phyloP scores from a whole-genome alignment of 2,888 invertebrate genomes.

The Thymelicus sylvestris region DNA sequence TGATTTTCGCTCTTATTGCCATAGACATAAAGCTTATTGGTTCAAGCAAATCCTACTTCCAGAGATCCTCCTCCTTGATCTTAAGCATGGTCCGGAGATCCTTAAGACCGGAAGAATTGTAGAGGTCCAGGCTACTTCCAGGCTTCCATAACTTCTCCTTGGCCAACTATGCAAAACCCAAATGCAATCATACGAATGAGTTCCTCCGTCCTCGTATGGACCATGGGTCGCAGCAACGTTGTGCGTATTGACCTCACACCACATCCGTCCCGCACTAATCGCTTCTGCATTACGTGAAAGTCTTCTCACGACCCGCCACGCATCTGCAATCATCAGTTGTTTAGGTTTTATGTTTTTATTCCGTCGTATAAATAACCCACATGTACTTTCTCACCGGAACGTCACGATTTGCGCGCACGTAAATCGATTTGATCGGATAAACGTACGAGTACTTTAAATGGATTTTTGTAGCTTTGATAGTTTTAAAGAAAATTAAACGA shows the following conservation, averaged over 20 bases:
- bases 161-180: too few relatives aligned
- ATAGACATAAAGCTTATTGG: too few relatives aligned
- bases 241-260: slow-evolving; percentile 32
- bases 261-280: slow-evolving; percentile 30
- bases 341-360: slow-evolving; percentile 19
- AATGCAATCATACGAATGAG: neutral
- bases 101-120: too few relatives aligned
- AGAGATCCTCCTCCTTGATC: too few relatives aligned
- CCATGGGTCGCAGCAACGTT: neutral
- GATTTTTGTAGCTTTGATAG: neutral
- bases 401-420: slow-evolving; percentile 20
- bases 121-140: too few relatives aligned
- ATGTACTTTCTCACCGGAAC: slow-evolving; percentile 22
- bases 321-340: slow-evolving; percentile 25
- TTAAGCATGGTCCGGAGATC: too few relatives aligned
- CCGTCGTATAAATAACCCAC: slow-evolving; percentile 2
- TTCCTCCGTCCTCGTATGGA: neutral
- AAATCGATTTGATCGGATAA: slow-evolving; percentile 20
- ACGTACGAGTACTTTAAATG: slow-evolving; percentile 7
- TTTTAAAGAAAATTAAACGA: neutral
- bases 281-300: slow-evolving; percentile 28
- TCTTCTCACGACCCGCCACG: slow-evolving; percentile 32
- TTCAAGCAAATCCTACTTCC: too few relatives aligned
- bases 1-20: too few relatives aligned
- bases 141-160: too few relatives aligned